These are phyloP conservation scores for Anarhynchus alexandrinus DNA, from an alignment of 2,113 vertebrate species.

Conservation along the genomic window DNA sequence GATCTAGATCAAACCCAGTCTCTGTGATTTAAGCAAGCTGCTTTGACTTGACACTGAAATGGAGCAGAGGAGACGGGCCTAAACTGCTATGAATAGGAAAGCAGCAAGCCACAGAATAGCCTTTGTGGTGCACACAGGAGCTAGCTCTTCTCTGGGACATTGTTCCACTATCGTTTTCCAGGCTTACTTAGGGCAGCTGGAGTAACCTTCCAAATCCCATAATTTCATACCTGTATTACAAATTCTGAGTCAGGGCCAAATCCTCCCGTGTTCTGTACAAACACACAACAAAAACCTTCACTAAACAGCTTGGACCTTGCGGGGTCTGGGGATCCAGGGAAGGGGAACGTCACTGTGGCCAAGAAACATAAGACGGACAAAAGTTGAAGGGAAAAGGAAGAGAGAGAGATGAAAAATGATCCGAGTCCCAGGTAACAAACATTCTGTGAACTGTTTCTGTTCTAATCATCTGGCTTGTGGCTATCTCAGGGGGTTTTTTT, in stretches of 20 bases:
- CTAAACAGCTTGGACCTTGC: not conserved
- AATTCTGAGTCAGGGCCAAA: not conserved
- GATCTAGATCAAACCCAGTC: not conserved
- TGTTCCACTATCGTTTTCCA: not conserved
- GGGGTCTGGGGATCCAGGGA: not conserved
- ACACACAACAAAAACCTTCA: not conserved
- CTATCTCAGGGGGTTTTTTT: not conserved
- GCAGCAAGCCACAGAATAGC: not conserved
- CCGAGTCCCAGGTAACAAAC: not conserved
- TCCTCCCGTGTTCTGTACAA: accelerated
- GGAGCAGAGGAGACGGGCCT: not conserved
- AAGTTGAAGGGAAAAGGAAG: not conserved
- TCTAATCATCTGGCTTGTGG: not conserved
- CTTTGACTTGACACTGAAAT: not conserved
- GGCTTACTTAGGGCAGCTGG: not conserved
- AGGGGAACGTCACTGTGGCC: not conserved
- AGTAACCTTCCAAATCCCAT: not conserved
- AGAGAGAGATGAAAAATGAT: not conserved
- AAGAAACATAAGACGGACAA: not conserved
- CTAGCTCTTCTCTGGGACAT: not conserved
- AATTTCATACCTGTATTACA: not conserved
- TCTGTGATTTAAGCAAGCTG: not conserved
- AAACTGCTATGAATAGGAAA: not conserved
- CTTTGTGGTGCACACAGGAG: not conserved
- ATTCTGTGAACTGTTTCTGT: not conserved